phyloP scores from a whole-genome alignment of 2,888 invertebrate genomes.

The Falcaria lacertinaria region DNA sequence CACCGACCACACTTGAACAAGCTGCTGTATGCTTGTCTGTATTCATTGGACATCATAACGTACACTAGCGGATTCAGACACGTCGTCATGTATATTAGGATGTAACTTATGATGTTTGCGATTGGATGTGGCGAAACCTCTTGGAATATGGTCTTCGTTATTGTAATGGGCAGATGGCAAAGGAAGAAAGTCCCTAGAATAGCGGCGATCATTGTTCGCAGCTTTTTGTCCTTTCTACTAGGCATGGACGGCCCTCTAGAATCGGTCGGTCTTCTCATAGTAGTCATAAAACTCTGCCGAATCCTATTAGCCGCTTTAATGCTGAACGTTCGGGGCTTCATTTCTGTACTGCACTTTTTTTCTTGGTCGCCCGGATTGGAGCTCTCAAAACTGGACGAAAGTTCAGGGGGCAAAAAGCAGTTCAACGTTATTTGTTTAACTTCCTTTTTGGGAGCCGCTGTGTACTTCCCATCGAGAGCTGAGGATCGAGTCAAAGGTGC shows the following conservation, averaged over 20 bases:
- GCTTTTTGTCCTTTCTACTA: slow-evolving; percentile 85
- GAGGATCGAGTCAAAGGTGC: slow-evolving; percentile 20
- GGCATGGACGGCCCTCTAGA: slow-evolving; percentile 81
- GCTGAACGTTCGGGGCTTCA: slow-evolving; percentile 28
- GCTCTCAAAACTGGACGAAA: slow-evolving; percentile 37
- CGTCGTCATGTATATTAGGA: slow-evolving; percentile 90
- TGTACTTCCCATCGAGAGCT: slow-evolving; percentile 28
- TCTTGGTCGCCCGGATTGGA: slow-evolving; percentile 47
- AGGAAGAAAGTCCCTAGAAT: slow-evolving; percentile 93
- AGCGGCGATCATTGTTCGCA: slow-evolving; percentile 92
- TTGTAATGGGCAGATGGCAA: slow-evolving; percentile 95
- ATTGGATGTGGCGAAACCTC: slow-evolving; percentile 81
- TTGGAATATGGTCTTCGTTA: slow-evolving; percentile 87
- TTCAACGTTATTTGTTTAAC: slow-evolving; percentile 12
- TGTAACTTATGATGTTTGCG: slow-evolving; percentile 89
- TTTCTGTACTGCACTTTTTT: slow-evolving; percentile 41
- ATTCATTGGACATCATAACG: slow-evolving; percentile 95
- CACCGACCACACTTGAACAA: slow-evolving; percentile 80
- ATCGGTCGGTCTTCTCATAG: slow-evolving; percentile 48
- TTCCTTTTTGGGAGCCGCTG: slow-evolving; percentile 24
- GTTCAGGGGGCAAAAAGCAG: slow-evolving; percentile 41
- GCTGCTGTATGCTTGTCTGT: slow-evolving; percentile 91
- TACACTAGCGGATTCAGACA: slow-evolving; percentile 96
- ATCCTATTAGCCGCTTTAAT: slow-evolving; percentile 36
- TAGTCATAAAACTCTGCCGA: slow-evolving; percentile 47